phyloP scores from a whole-genome alignment of 2,888 invertebrate genomes.

The Perizoma flavofasciatum region DNA sequence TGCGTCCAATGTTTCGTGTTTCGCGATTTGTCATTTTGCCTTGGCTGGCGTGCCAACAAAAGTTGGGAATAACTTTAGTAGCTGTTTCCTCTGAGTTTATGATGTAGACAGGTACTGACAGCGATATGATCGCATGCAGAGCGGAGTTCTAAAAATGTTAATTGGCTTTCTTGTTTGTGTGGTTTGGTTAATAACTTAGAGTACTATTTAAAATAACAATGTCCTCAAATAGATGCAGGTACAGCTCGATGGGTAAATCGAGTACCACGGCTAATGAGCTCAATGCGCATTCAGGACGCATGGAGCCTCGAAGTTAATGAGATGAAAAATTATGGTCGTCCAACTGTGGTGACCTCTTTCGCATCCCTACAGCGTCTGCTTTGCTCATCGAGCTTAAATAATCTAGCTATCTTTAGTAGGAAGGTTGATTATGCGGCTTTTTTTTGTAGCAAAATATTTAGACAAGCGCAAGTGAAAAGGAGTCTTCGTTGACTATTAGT shows the following conservation, averaged over 20 bases:
- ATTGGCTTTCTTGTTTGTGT: neutral
- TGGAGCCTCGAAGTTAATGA: constrained; percentile 69
- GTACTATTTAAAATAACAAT: constrained; percentile 30
- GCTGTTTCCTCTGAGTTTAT: constrained; percentile 26
- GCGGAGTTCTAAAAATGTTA: neutral
- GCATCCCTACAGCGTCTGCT: constrained; percentile 58
- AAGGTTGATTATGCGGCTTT: constrained; percentile 31
- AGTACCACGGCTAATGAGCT: constrained; percentile 58
- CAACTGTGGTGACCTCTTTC: constrained; percentile 75
- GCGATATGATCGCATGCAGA: constrained; percentile 14
- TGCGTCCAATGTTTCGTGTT: constrained; percentile 8
- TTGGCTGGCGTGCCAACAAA: constrained; percentile 29
- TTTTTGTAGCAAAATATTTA: no score
- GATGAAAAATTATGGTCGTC: constrained; percentile 76
- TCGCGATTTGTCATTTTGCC: constrained; percentile 26
- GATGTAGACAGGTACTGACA: constrained; percentile 22
- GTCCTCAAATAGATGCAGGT: constrained; percentile 30
- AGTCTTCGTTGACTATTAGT: no score
- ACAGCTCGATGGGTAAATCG: constrained; percentile 49
- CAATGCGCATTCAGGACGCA: constrained; percentile 69
- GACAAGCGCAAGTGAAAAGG: no score
- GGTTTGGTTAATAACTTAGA: no score
- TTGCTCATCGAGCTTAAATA: constrained; percentile 66
- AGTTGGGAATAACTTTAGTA: constrained; percentile 33
- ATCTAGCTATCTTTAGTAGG: constrained; percentile 40